Evolutionary conservation across 2,888 invertebrate genomes (phyloP), one percentile per base, ranked within the genome.

Genomic region (Drosophila rubida): DNA sequence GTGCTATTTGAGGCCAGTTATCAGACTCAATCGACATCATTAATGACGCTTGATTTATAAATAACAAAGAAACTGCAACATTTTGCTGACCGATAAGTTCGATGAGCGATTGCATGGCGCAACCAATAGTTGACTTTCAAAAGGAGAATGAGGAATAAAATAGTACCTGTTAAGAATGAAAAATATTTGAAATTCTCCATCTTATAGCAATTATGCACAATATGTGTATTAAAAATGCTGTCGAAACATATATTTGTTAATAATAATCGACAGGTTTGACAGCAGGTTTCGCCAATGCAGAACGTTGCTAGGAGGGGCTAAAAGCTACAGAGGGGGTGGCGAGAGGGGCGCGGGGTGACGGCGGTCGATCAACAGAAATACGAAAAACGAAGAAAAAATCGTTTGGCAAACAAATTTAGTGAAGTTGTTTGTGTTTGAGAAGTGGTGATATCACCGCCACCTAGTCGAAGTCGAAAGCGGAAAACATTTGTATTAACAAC

Each of bases 401-500:
- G 62, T 66, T 67, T 63, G 58, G 60, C 78, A 77, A 82, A 75
- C 68, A 80, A 78, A 69, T 65, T 59, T 53, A 42, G 48, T 68
- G 2, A 51, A 44, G 55, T 57, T 66, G 39, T 42, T 62, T 55
- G 58, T 54, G 53, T 11, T 44, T 3, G 50, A 42, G n/a, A 32
- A n/a, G 30, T 23, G 83, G 83, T 80, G 80, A 80, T 84, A 81
- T 81, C 80, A 84, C 75, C 80, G 23, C 14, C 48, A 58, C 9
- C 57, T 32, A 32, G 32, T 32, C 30, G 32, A 37, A 62, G 60
- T 63, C 68, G 60, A 75, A 73, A 73, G 74, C 87, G 79, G 78
- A 86, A 83, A 86, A 75, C 71, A 85, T 75, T 79, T 73, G 65
- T 75, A 85, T 78, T 76, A 81, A 75, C 70, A 84, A 75, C 67